Evolutionary conservation across 2,888 invertebrate genomes (phyloP), one percentile per base, ranked within the genome.

Genomic region (Zelleria hepariella): DNA sequence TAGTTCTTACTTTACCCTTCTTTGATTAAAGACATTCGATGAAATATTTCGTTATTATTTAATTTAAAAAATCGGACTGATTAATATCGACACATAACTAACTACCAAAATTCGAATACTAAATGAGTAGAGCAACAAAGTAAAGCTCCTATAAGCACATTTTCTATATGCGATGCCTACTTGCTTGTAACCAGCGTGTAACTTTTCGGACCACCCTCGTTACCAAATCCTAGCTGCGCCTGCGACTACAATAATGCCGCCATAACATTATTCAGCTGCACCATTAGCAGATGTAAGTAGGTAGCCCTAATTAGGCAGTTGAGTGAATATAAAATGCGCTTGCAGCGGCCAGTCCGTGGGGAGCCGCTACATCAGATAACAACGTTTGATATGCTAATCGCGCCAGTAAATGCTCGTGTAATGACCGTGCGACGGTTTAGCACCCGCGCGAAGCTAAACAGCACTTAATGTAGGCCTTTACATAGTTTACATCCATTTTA

Each of bases 321-420:
- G 65, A 58, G 59, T 62, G 54, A 18, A n/a, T 26, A 27, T 15
- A 71, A 69, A 67, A 7, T 49, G 72, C 71, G 68, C 53, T 6
- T 62, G 68, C 49, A 63, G 62, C 66, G 67, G n/a, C n/a, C n/a
- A 67, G 66, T 64, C 69, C 69, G 70, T 66, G 63, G 68, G 73
- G 73, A 73, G 77, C 75, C 77, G 78, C 20, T 79, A 73, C 81
- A 85, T 86, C 85, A 72, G 86, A 86, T 85, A 85, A 80, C 69
- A 63, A 66, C 76, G 73, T 80, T 83, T 85, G 80, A 84, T 83
- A 86, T 87, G 85, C 78, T 85, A 85, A 86, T 85, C 76, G 73
- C 65, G 68, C 75, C 73, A 74, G 78, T 82, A 77, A 85, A 82
- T 82, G 83, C 73, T 80, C 80, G 73, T 73, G 77, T 80, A 85